Base-by-base conservation (phyloP, 1,140 invertebrate species). In the Doryteuthis pealeii region DNA sequence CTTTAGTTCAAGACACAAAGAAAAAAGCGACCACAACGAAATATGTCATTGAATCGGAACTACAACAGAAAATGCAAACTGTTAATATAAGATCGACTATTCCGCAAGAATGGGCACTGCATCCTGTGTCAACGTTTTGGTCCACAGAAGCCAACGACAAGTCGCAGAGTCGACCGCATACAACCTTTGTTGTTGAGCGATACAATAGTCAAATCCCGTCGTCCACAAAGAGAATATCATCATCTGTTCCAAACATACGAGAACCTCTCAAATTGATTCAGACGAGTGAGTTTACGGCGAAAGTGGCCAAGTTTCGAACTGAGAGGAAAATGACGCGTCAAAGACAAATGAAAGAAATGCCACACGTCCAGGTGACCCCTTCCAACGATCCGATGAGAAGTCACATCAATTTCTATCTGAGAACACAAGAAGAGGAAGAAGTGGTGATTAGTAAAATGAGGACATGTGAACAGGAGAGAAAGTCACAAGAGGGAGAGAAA, bases 361-460 rank as follows among this genome's bases (percentile, higher is more conserved):
- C 3, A 62, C 22, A 30, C 15, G 28, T 3, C 3, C 4, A 62
- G 28, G 58, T 30, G 28, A 62, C 22, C 4, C 58, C 22, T 62
- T n/a, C 28, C 22, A 62, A 62, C 15, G 58, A 62, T 62, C 58
- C 58, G 28, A 30, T 62, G 58, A n/a, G 28, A 15, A 62, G 58
- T 62, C 28, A n/a, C 15, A 62, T 62, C 5, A 62, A 62, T n/a
- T 62, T 62, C 58, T 26, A 62, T 28, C 31, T 70, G 10, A 70
- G 32, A 70, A 70, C 68, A 2, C 68, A 33, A 18, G 31, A 40
- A 40, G 31, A 70, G 68, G 68, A 70, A 26, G 35, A 70, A 33
- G 31, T 32, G 40, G 40, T 32, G 35, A 70, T 40, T 40, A 40
- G 10, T 5, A 40, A 40, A 40, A 40, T 40, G 35, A 3, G 10